Percentiles rank a stretch among this genome's conserved stretches.
phyloP scores from a whole-genome alignment of 2,888 invertebrate genomes.

The Nemoura dubitans region DNA sequence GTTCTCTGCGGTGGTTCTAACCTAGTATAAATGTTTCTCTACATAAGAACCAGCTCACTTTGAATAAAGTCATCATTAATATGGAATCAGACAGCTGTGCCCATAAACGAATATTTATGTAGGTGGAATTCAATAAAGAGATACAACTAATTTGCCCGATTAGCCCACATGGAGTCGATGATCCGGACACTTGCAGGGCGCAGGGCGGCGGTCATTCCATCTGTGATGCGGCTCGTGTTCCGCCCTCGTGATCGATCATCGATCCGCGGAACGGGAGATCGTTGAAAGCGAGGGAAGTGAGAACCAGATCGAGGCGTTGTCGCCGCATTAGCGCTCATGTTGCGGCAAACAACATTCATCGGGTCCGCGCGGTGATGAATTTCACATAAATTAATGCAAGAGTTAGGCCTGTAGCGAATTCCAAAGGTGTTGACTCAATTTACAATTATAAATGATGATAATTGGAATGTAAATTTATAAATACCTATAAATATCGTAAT shows the following conservation, averaged over 20 bases:
- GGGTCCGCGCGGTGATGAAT: not conserved
- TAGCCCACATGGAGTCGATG: not conserved
- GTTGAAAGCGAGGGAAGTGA: not conserved
- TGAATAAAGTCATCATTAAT: slow-evolving; percentile 36
- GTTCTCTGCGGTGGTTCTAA: not conserved
- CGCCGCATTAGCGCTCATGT: not conserved
- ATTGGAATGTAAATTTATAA: not conserved
- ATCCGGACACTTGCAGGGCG: slow-evolving; percentile 24
- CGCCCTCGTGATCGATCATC: slow-evolving; percentile 39
- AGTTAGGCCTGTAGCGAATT: not conserved
- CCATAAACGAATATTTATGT: slow-evolving; percentile 30
- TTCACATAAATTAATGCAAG: not conserved
- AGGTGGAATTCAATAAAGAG: slow-evolving; percentile 29
- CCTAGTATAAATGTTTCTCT: not conserved
- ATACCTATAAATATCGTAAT: not conserved
- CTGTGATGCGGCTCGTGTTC: not conserved
- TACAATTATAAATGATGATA: not conserved
- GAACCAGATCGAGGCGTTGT: slow-evolving; percentile 23
- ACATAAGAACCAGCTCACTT: not conserved
- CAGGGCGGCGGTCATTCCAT: slow-evolving; percentile 29
- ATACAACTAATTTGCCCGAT: slow-evolving; percentile 14
- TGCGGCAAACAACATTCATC: not conserved
- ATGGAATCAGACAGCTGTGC: slow-evolving; percentile 22
- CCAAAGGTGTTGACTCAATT: not conserved
- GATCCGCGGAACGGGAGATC: slow-evolving; percentile 1